Base-by-base conservation (phyloP, 1,140 invertebrate genomes). In the Marisa cornuarietis region DNA sequence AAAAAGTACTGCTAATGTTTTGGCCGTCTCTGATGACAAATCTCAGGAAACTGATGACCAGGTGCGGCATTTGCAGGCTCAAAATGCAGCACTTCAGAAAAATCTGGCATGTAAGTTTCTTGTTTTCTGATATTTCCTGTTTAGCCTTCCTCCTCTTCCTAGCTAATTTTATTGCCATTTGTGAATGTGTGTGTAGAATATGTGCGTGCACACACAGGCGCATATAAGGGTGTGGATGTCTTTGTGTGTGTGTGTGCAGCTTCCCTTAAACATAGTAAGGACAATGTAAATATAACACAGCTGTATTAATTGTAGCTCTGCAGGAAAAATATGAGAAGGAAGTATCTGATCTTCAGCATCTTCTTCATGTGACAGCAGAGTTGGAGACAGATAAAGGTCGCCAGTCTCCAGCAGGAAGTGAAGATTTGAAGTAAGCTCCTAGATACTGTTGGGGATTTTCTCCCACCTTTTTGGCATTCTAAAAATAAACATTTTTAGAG, bases 61-160 rank as follows among this genome's bases (percentile, higher is more conserved):
- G 76, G 79, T 90, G 54, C 79, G 88, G 24, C 85, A 87, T 76
- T 75, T 91, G 11, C 86, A 91, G 82, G 90, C 91, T 18, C 87
- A 92, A 81, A 92, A 92, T 81, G 31, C 85, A 52, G 90, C 85
- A 14, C 76, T 91, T 69, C 88, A 90, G 83, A 90, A 89, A 79
- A 89, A 85, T 75, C 66, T 89, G 9, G 76, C 79, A 24, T 85
- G 89, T 89, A 81, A 71, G 54, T 76, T 24, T 7, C 16, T n/a
- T 22, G n/a, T 16, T 68, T 78, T 42, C 24, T 42, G 14, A 24
- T 31, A 68, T 6, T 80, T 52, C 26, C n/a, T 61, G 31, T 69
- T 52, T 80, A 14, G 54, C 16, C 54, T 58, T 58, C 9, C 4
- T 9, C 11, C 1, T 58, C 54, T 58, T 18, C 54, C 16, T 58